Evolutionary conservation across 2,888 invertebrate species (phyloP), one percentile per base, ranked within the genome.

Genomic region (Dinocampus coccinellae): DNA sequence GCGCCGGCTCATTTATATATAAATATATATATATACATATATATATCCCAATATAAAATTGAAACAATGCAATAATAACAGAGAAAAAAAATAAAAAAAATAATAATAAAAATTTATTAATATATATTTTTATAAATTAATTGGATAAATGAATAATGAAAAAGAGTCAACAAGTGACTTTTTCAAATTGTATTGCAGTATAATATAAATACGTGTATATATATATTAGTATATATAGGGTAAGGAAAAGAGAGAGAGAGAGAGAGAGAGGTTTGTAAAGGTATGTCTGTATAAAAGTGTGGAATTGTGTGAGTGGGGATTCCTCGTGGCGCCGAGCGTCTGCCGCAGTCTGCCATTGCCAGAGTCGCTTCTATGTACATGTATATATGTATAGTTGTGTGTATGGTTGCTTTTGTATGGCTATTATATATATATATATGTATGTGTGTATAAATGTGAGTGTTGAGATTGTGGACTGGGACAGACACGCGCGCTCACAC

Each of bases 251-350:
- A n/a, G n/a, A n/a, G n/a, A n/a, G n/a, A n/a, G n/a, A n/a, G n/a
- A n/a, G n/a, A n/a, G n/a, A n/a, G n/a, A n/a, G n/a, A n/a, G n/a
- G n/a, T n/a, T n/a, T n/a, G n/a, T n/a, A n/a, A n/a, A n/a, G n/a
- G n/a, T n/a, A n/a, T n/a, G n/a, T n/a, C n/a, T 47, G 16, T 16
- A 65, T 61, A 36, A 29, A 58, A 26, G 63, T 47, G 42, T 42
- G 39, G 75, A 72, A 73, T 71, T 73, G 77, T 77, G 75, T 75
- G 77, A 72, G 79, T 76, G 83, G 83, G 83, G 83, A 82, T 83
- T 83, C 83, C 83, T 82, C 72, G 75, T 82, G 83, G 83, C 83
- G 83, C 83, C 83, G 82, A 66, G 76, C 80, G 83, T 82, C 83
- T 83, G 82, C 79, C 80, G 71, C 76, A 76, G 68, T 73, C 69